Conservation (phyloP, 2,797 vertebrate genomes). For the Ctenopoma multispine region DNA sequence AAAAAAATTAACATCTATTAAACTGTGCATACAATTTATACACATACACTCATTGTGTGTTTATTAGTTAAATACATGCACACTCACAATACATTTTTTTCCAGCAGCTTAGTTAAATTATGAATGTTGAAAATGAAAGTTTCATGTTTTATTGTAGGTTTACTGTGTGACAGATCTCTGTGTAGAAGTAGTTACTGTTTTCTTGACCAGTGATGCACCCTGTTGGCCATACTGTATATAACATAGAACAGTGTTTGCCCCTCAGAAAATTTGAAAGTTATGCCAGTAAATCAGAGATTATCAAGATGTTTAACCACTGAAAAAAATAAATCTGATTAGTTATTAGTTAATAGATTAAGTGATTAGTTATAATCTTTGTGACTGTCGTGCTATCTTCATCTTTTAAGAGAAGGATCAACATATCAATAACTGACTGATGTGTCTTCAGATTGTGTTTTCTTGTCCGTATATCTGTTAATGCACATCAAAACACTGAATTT, state of each 20-base stretch:
- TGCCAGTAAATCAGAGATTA: neutral
- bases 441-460: neutral
- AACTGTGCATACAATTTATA: too few species aligned
- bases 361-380: too few species aligned
- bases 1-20: neutral
- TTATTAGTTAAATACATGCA: too few species aligned
- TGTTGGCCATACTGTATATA: slow-evolving; percentile 53
- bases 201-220: slow-evolving; percentile 54
- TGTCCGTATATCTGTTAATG: neutral
- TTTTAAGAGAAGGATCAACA: too few species aligned
- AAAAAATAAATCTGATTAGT: neutral
- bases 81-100: too few species aligned
- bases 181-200: neutral
- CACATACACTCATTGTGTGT: too few species aligned
- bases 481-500: neutral
- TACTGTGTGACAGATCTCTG: neutral
- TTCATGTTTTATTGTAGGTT: neutral
- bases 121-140: too few species aligned
- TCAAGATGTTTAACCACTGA: neutral
- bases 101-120: neutral
- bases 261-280: neutral
- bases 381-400: too few species aligned
- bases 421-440: too few species aligned
- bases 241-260: slow-evolving; percentile 9
- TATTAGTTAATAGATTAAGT: too few species aligned